Base-by-base conservation (phyloP, 2,888 invertebrate species). In the Parapristionchus giblindavisi region DNA sequence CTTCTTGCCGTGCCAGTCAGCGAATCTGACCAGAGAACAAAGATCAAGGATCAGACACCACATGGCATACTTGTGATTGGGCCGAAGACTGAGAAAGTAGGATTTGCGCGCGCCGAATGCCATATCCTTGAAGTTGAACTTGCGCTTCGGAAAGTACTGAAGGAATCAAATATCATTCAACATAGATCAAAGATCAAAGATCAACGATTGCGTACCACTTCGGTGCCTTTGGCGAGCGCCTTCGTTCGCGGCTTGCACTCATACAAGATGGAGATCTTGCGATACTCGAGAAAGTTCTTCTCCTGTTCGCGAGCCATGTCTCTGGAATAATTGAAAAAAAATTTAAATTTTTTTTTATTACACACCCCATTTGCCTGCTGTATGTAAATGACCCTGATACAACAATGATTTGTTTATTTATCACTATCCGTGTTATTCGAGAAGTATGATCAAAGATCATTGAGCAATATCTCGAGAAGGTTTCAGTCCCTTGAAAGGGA, bases 21-120 rank as follows among this genome's bases (percentile, higher is more conserved):
- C 73, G 61, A 61, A 73, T 17, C 60, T 73, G 73, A 21, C 27
- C 8, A 71, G 2, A 54, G 48, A 48, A 29, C 32, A 48, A n/a
- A 51, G 52, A 52, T 52, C 51, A 68, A 52, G 36, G 32, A 40
- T 40, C 34, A 38, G 40, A 71, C 2, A 6, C 40, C 27, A 3
- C 2, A 65, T 48, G 6, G 65, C 79, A 60, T 71, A 79, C 63
- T 70, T 66, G 21, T 77, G 66, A 24, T 79, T 78, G 40, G 79
- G 79, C 14, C 78, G 75, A 14, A 77, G 63, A 36, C 51, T 54
- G 60, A 79, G 74, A 32, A 65, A 79, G 68, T 77, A 73, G 29
- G 79, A 75, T 36, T 78, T 78, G 14, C 77, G 61, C 51, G 75
- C 78, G 14, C 79, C 79, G 70, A 78, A 79, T 8, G 74, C 76